These are phyloP conservation scores for Diplodus puntazzo DNA, from an alignment of 2,797 vertebrate species.

Conservation along the genomic window DNA sequence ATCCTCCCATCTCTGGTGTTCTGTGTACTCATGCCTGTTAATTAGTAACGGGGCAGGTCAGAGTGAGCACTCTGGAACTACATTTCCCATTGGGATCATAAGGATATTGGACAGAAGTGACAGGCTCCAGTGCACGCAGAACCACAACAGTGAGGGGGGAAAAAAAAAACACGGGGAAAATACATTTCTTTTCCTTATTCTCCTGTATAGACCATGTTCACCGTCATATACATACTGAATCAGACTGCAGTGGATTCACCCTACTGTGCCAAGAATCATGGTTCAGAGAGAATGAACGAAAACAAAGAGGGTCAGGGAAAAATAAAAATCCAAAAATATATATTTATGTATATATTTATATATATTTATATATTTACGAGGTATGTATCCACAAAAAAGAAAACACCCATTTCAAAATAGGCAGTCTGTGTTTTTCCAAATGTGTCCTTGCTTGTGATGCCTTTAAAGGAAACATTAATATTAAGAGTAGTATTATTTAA, in stretches of 20 bases:
- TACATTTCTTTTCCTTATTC: slow-evolving; percentile 30
- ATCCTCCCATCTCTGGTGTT: slow-evolving; percentile 36
- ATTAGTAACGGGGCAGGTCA: slow-evolving; percentile 25
- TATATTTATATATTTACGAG: slow-evolving; percentile 87
- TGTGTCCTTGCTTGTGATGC: slow-evolving; percentile 64
- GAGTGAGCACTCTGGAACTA: slow-evolving; percentile 48
- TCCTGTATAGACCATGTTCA: slow-evolving; percentile 34
- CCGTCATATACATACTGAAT: slow-evolving; percentile 26
- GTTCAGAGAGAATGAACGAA: slow-evolving; percentile 61
- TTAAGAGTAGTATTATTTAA: slow-evolving; percentile 72
- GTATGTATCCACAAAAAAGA: slow-evolving; percentile 86
- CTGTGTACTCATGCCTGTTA: slow-evolving; percentile 35
- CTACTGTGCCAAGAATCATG: slow-evolving; percentile 37
- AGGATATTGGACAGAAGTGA: slow-evolving; percentile 44
- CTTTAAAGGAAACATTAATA: slow-evolving; percentile 79
- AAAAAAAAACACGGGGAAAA: neutral
- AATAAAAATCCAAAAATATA: slow-evolving; percentile 88
- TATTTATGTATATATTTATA: slow-evolving; percentile 86
- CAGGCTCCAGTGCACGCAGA: slow-evolving; percentile 47
- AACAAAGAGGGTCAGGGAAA: slow-evolving; percentile 57
- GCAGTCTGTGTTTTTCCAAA: slow-evolving; percentile 77
- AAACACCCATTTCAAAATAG: slow-evolving; percentile 80
- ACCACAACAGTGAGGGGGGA: slow-evolving; percentile 30
- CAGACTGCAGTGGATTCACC: slow-evolving; percentile 43
- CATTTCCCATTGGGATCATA: slow-evolving; percentile 71